Evolutionary conservation across 2,888 invertebrate genomes (phyloP).

Genomic region (Microdon myrmicae): DNA sequence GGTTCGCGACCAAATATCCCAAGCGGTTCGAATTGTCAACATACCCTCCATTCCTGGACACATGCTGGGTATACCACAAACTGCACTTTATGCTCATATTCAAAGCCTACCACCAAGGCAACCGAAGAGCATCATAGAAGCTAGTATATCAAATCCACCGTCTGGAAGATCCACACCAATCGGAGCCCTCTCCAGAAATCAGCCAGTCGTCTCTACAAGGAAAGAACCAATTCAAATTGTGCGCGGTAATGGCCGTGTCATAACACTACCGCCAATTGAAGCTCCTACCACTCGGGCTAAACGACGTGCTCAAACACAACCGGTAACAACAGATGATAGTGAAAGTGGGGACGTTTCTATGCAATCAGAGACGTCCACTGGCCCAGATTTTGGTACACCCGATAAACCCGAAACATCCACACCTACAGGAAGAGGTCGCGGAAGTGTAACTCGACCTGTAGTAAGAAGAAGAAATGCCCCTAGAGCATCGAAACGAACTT

Average conservation of each 20-base stretch:
- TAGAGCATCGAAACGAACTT: slow-evolving; percentile 56
- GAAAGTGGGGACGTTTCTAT: slow-evolving; percentile 40
- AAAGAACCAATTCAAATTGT: slow-evolving; percentile 77
- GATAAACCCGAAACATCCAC: slow-evolving; percentile 36
- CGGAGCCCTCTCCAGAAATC: slow-evolving; percentile 45
- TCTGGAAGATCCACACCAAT: slow-evolving; percentile 30
- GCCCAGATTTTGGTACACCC: slow-evolving; percentile 20
- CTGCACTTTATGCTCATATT: no score
- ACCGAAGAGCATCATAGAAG: slow-evolving; percentile 54
- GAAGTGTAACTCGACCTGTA: no score
- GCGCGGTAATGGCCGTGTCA: slow-evolving; percentile 78
- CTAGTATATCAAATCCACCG: slow-evolving; percentile 37
- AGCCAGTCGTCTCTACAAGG: slow-evolving; percentile 37
- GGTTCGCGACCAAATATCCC: no score
- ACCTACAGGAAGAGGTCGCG: background rate
- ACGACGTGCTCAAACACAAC: slow-evolving; percentile 69
- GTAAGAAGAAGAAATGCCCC: slow-evolving; percentile 26
- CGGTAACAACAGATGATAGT: slow-evolving; percentile 45
- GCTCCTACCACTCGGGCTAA: slow-evolving; percentile 84
- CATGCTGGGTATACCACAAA: no score
- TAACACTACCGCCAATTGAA: slow-evolving; percentile 83
- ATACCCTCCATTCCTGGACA: background rate
- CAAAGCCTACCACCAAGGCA: slow-evolving; percentile 11
- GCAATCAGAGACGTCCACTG: slow-evolving; percentile 54
- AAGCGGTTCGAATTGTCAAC: no score